Conservation (phyloP, 1,140 invertebrate genomes). For the Eulimnadia texana region DNA sequence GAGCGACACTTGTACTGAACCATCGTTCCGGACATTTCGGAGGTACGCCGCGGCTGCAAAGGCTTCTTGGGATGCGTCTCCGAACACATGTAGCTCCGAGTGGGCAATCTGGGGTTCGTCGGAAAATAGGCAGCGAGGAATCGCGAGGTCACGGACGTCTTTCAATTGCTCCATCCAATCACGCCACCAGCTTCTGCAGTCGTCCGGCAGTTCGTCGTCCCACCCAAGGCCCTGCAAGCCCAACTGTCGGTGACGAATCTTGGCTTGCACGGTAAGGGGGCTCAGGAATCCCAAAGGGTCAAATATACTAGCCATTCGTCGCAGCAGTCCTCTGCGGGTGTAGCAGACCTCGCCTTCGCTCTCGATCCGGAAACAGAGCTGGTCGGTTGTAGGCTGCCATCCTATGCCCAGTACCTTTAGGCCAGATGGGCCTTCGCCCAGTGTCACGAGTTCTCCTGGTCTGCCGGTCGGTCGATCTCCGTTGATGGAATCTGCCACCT, state of each 20-base stretch:
- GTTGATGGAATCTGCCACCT: background rate
- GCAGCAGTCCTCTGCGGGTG: slow-evolving; percentile 15
- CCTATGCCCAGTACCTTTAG: slow-evolving; percentile 7
- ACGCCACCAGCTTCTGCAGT: background rate
- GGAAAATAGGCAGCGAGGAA: too few species aligned
- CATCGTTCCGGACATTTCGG: too few species aligned
- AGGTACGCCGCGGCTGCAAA: too few species aligned
- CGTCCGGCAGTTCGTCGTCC: background rate
- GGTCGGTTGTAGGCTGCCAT: too few species aligned
- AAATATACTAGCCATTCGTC: slow-evolving; percentile 16
- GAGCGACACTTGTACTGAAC: too few species aligned
- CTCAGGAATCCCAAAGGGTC: slow-evolving; percentile 21
- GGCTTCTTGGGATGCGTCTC: too few species aligned
- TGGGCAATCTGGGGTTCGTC: too few species aligned
- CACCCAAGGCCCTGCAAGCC: background rate
- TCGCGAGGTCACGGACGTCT: too few species aligned
- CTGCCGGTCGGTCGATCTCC: too few species aligned
- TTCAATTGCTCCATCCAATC: background rate
- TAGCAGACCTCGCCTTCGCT: background rate
- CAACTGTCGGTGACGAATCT: background rate
- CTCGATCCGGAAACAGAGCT: slow-evolving; percentile 6
- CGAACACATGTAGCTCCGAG: too few species aligned
- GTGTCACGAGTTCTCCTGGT: background rate
- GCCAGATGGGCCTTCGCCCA: background rate
- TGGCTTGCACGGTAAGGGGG: background rate